These are phyloP conservation scores for Folsomia manolachei DNA, from an alignment of 2,888 invertebrate species.

Conservation along the genomic window DNA sequence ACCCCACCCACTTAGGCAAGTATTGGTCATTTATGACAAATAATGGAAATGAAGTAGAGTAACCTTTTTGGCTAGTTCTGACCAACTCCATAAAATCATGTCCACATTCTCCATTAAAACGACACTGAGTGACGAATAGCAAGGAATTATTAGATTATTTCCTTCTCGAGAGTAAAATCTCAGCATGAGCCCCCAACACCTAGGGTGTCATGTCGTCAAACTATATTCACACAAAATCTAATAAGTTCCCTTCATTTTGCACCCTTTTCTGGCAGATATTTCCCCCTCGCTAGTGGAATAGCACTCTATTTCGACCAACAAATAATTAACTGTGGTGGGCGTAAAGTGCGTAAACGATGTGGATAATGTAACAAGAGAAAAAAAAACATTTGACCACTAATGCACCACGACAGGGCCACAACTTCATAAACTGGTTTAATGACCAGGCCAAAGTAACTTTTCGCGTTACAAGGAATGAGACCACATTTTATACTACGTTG, in stretches of 20 bases:
- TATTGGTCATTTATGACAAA: too few species aligned
- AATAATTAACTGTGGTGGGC: background rate
- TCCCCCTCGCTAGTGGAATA: background rate
- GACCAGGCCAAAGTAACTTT: background rate
- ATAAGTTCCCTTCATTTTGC: slow-evolving; percentile 33
- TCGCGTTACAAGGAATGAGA: background rate
- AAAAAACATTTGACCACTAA: background rate
- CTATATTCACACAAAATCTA: slow-evolving; percentile 46
- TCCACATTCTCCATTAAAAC: too few species aligned
- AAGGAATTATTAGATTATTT: slow-evolving; percentile 22
- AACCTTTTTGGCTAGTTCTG: too few species aligned
- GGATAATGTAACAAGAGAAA: too few species aligned
- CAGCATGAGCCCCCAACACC: slow-evolving; percentile 29
- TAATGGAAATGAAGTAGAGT: too few species aligned
- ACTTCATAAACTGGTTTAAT: too few species aligned
- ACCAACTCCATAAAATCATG: too few species aligned
- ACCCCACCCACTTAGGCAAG: too few species aligned
- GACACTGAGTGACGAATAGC: too few species aligned
- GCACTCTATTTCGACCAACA: too few species aligned
- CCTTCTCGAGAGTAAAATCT: slow-evolving; percentile 18
- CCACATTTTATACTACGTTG: background rate
- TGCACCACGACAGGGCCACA: background rate
- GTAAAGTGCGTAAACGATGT: background rate
- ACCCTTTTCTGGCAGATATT: slow-evolving; percentile 15
- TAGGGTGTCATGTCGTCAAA: slow-evolving; percentile 42